A percentile compares a stretch with the other conserved stretches of the same genome.
Conservation (phyloP, 2,888 invertebrate species). For the Rambutsinella grinnellia region DNA sequence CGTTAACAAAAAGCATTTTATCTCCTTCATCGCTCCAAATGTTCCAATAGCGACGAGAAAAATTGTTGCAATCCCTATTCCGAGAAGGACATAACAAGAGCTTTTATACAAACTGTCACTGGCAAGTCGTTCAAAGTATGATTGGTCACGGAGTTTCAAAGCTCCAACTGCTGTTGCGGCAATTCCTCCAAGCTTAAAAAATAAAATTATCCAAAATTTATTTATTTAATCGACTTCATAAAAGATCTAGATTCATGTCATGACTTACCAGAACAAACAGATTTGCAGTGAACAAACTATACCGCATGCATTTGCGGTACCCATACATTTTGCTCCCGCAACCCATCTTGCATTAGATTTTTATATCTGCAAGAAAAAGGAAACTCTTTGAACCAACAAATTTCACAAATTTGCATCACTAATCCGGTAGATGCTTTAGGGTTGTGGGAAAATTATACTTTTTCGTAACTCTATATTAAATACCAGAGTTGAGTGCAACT, state of each 20-base stretch:
- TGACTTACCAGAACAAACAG: conserved; percentile 87
- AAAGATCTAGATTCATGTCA: background rate
- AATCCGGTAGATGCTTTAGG: too few relatives aligned
- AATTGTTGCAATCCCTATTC: conserved; percentile 84
- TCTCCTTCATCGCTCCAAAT: conserved; percentile 93
- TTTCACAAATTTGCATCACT: too few relatives aligned
- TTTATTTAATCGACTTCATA: too few relatives aligned
- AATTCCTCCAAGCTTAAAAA: conserved; percentile 81
- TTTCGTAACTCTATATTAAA: too few relatives aligned
- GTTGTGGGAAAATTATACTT: too few relatives aligned
- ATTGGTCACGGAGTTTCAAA: conserved; percentile 87
- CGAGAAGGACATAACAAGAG: conserved; percentile 86
- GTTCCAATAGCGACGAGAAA: conserved; percentile 91
- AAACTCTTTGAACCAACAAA: too few relatives aligned
- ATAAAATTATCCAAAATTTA: too few relatives aligned
- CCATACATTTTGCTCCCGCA: conserved; percentile 83
- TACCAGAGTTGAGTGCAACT: too few relatives aligned
- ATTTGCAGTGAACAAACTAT: conserved; percentile 86
- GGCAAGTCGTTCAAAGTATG: conserved; percentile 83
- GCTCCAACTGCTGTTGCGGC: conserved; percentile 83
- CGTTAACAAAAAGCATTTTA: conserved; percentile 92
- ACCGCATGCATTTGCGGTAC: conserved; percentile 90
- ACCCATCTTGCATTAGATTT: conserved; percentile 51
- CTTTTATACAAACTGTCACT: conserved; percentile 90
- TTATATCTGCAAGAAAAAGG: background rate